Evolutionary conservation across 2,797 vertebrate genomes (phyloP).

Genomic region (Tachyglossus aculeatus): DNA sequence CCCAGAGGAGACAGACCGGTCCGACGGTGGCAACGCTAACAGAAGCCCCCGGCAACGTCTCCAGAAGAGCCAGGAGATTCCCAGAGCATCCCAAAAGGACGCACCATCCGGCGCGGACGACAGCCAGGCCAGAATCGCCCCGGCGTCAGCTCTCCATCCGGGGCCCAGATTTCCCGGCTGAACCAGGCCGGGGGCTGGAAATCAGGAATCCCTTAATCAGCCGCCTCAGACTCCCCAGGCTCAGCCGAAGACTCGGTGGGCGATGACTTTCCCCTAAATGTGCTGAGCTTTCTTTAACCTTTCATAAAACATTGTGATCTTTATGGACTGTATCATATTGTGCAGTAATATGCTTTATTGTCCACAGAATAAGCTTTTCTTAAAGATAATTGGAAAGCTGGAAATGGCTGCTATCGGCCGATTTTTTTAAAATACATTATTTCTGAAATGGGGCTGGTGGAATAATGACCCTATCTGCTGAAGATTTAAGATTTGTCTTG

Average conservation of each 20-base stretch:
- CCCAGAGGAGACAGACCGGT: no score
- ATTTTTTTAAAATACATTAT: conserved; percentile 96
- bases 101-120: no score
- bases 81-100: no score
- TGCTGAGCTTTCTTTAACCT: conserved; percentile 99
- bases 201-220: no score
- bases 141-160: no score
- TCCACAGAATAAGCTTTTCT: conserved; percentile 99
- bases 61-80: no score
- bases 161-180: no score
- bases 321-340: conserved; percentile 99
- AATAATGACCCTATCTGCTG: conserved; percentile 99
- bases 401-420: conserved; percentile 95
- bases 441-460: conserved; percentile 96
- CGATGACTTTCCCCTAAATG: conserved; percentile 94
- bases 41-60: no score
- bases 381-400: conserved; percentile 99
- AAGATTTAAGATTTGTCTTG: conserved; percentile 99
- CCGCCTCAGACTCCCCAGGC: no score
- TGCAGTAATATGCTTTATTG: conserved; percentile 99
- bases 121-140: no score
- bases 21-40: no score
- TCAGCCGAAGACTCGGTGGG: conserved; percentile 83
- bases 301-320: conserved; percentile 99
- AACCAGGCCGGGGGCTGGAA: no score